A percentile compares a stretch with the other conserved stretches of the same genome.
These are phyloP conservation scores for Sceliomorpha sp. DNA, from an alignment of 2,888 invertebrate species.

Conservation along the genomic window DNA sequence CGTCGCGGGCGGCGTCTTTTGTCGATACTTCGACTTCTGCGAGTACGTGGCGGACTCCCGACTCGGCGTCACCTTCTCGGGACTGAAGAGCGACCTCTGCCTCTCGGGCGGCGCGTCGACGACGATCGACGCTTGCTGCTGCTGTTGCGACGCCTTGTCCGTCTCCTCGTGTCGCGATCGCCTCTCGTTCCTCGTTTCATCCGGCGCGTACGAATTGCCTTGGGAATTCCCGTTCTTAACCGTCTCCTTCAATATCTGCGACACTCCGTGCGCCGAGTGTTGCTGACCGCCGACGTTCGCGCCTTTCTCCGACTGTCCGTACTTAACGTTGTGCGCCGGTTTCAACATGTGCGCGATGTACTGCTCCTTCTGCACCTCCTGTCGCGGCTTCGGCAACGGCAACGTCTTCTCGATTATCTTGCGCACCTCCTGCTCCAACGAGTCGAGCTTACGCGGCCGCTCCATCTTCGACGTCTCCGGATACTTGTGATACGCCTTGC, in stretches of 20 bases:
- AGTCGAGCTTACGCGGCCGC: conserved; percentile 67
- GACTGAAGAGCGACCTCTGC: conserved; percentile 84
- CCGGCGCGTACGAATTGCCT: too few relatives aligned
- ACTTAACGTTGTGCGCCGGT: conserved; percentile 69
- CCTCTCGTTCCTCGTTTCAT: conserved; percentile 75
- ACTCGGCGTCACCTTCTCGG: conserved; percentile 83
- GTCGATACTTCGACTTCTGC: conserved; percentile 77
- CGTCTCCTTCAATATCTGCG: conserved; percentile 62
- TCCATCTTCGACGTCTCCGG: conserved; percentile 60
- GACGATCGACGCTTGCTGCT: too few relatives aligned
- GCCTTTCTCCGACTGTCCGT: too few relatives aligned
- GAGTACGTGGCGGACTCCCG: conserved; percentile 80
- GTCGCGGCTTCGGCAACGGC: conserved; percentile 66
- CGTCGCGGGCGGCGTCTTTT: conserved; percentile 81
- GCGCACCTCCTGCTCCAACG: conserved; percentile 71
- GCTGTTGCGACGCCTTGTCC: conserved; percentile 53
- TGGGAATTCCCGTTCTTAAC: conserved; percentile 59
- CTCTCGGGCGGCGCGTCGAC: conserved; percentile 63
- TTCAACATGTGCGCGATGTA: conserved; percentile 70
- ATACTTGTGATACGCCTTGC: too few relatives aligned
- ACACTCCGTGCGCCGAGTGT: conserved; percentile 60
- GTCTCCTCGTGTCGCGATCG: conserved; percentile 68
- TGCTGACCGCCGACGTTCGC: too few relatives aligned
- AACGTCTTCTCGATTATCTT: conserved; percentile 75
- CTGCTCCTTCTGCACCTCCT: conserved; percentile 67